A percentile compares a stretch with the other conserved stretches of the same genome.
phyloP scores from a whole-genome alignment of 2,113 vertebrate species.

The Pseudonaja textilis region DNA sequence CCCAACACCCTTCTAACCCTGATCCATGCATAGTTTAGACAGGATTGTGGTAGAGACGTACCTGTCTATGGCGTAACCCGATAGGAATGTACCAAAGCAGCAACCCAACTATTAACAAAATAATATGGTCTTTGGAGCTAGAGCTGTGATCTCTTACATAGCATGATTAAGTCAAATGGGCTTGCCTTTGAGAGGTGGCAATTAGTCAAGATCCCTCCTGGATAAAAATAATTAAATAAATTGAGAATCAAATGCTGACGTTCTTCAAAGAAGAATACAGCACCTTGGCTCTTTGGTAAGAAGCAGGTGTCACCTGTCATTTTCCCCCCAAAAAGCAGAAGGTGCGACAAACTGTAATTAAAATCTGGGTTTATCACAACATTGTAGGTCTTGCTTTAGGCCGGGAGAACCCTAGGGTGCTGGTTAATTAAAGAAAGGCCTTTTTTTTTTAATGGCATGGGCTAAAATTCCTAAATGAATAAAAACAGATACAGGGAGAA shows the following conservation, averaged over 20 bases:
- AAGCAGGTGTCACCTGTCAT: background rate
- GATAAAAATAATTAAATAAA: background rate
- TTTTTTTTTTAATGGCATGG: background rate
- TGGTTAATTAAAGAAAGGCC: background rate
- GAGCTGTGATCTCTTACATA: background rate
- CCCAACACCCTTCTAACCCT: too few relatives aligned
- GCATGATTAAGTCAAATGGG: background rate
- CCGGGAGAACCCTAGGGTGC: background rate
- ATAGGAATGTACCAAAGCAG: background rate
- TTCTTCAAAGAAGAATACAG: background rate
- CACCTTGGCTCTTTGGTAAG: background rate
- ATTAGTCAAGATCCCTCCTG: background rate
- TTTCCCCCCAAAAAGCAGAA: background rate
- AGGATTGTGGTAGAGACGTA: background rate
- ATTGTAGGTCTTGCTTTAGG: background rate
- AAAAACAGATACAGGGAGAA: background rate
- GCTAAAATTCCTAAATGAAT: background rate
- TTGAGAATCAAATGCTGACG: background rate
- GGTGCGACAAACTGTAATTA: background rate
- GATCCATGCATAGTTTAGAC: background rate
- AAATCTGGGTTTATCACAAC: too few relatives aligned
- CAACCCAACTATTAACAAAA: background rate
- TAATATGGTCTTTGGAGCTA: background rate
- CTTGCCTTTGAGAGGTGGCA: background rate
- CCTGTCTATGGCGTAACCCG: background rate